phyloP scores from a whole-genome alignment of 2,113 vertebrate genomes.

The Serinus canaria region DNA sequence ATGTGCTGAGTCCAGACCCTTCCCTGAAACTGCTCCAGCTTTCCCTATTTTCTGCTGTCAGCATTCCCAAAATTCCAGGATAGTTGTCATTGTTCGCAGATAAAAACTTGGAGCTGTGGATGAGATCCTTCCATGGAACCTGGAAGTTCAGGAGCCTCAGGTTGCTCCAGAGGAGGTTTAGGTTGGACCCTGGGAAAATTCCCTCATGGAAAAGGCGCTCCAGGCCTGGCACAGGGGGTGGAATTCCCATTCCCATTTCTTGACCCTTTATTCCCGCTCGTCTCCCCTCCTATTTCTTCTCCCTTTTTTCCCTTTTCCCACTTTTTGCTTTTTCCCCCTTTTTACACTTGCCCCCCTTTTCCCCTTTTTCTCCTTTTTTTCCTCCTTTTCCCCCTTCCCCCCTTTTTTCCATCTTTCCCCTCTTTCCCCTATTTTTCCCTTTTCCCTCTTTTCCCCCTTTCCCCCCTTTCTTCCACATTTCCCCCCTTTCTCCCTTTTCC shows the following conservation, averaged over 20 bases:
- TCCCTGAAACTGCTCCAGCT: background rate
- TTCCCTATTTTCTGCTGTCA: background rate
- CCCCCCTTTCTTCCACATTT: fast-evolving
- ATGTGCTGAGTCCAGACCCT: background rate
- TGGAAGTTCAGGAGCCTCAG: background rate
- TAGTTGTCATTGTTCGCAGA: fast-evolving
- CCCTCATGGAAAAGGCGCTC: background rate
- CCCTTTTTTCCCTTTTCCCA: no score
- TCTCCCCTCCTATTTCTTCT: background rate
- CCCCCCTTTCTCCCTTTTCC: fast-evolving
- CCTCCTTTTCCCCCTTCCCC: background rate
- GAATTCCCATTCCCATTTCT: background rate
- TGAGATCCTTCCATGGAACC: background rate
- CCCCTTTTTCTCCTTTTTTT: fast-evolving
- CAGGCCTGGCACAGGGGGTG: no score
- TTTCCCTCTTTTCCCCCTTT: background rate
- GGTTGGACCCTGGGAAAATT: background rate
- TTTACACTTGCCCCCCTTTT: background rate
- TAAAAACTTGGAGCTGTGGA: background rate
- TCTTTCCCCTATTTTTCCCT: fast-evolving
- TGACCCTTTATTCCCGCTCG: fast-evolving
- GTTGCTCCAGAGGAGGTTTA: background rate
- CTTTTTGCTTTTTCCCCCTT: fast-evolving
- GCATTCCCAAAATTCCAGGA: background rate
- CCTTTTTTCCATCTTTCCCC: background rate